Base-by-base conservation (phyloP, 2,113 vertebrate species). In the Sinocyclocheilus grahami region DNA sequence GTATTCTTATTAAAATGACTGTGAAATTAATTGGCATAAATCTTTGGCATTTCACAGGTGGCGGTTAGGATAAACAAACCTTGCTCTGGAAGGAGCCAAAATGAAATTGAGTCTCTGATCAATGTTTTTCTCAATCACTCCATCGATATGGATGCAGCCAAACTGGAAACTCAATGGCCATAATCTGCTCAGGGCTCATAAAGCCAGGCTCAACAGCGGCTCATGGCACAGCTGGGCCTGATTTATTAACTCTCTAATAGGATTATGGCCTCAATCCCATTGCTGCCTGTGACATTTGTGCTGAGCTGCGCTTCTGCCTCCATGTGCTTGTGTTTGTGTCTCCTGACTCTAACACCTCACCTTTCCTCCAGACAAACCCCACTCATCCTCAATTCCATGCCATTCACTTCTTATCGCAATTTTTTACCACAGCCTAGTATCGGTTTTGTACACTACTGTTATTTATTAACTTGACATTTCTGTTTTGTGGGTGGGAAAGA, bases 241-340 rank as follows among this genome's bases (percentile, higher is more conserved):
- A 91, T 89, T 89, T 89, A 91, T 89, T 86, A 87, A 84, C 83
- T 84, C 55, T 67, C 78, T 90, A 88, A 88, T 88, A 89, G 86
- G 87, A 84, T 90, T 87, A 86, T 58, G 71, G 78, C 80, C 78
- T 9, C 85, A 85, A 3, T 16, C 86, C 30, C 65, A 42, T 85
- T 89, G 84, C 78, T 82, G 75, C 75, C 60, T 30, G 80, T 89
- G 91, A 92, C 90, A 88, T 92, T 93, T 93, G 86, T 92, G 92
- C 90, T 92, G 90, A 94, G 86, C 90, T 77, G 86, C 86, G 79
- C 72, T 72, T 69, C 5, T 82, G 37, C 88, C 86, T 88, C 82
- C 58, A 72, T 69, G 71, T 78, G 62, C 37, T 86, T 72, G 88
- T 75, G 33, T 87, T 33, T 63, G 67, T 24, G 62, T 62, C 69